A percentile compares a stretch with the other conserved stretches of the same genome.
phyloP scores from a whole-genome alignment of 2,113 vertebrate genomes.

The Labeo catla region DNA sequence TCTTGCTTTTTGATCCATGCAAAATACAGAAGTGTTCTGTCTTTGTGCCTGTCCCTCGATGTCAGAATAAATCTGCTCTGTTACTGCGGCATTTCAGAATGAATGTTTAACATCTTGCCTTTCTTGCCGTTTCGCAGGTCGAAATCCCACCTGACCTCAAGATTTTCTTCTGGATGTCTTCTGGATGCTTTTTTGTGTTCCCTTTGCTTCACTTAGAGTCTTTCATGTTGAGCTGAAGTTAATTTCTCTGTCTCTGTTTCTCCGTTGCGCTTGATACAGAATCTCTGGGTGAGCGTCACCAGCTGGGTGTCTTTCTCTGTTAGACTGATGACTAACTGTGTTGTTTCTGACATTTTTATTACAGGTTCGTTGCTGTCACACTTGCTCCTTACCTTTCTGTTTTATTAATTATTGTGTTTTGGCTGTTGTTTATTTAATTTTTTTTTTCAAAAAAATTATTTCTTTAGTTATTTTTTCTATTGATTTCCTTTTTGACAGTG shows the following conservation, averaged over 20 bases:
- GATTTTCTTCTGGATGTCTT: conserved; percentile 29
- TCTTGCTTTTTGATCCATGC: conserved; percentile 49
- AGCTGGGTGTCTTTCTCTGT: conserved; percentile 20
- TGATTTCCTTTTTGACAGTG: background rate
- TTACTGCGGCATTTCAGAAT: conserved; percentile 48
- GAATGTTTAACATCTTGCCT: conserved; percentile 40
- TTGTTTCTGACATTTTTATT: background rate
- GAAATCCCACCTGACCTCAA: conserved; percentile 51
- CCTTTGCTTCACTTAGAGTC: background rate
- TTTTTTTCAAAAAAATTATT: no score
- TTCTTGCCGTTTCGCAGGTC: conserved; percentile 35
- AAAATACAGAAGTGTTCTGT: conserved; percentile 45
- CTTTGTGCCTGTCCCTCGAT: conserved; percentile 42
- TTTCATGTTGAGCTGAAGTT: conserved; percentile 28
- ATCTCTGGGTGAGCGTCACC: background rate
- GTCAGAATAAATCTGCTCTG: conserved; percentile 54
- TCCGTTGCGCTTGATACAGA: background rate
- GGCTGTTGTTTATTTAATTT: background rate
- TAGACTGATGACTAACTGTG: background rate
- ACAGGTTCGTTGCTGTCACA: background rate
- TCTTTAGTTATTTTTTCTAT: background rate
- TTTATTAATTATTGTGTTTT: no score
- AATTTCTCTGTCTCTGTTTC: background rate
- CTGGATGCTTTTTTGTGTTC: background rate
- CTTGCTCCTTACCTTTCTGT: background rate